phyloP scores from a whole-genome alignment of 1,140 invertebrate genomes.

The Solenopsis fugax region DNA sequence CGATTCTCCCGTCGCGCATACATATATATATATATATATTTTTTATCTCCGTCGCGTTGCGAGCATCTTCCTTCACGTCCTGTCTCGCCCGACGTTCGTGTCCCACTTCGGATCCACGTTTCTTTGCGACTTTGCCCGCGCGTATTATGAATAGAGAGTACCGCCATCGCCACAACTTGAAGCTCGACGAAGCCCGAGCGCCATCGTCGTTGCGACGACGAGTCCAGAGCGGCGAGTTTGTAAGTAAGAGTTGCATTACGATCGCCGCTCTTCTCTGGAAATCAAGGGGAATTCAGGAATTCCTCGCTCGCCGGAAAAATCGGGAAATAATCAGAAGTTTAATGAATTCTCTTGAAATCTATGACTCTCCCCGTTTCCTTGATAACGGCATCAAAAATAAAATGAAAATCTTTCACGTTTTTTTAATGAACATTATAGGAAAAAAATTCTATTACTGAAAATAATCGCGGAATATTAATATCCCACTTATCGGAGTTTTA shows the following conservation, averaged over 20 bases:
- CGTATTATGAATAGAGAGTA: constrained; percentile 53
- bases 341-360: neutral
- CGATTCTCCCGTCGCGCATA: constrained; percentile 56
- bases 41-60: constrained; percentile 52
- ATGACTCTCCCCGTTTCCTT: neutral
- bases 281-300: neutral
- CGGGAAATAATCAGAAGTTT: neutral
- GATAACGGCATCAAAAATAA: neutral
- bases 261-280: neutral
- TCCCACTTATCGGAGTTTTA: neutral
- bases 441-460: neutral
- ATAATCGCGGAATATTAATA: constrained; percentile 25
- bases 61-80: constrained; percentile 18
- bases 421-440: constrained; percentile 12
- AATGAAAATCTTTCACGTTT: constrained; percentile 9
- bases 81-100: neutral
- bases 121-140: neutral
- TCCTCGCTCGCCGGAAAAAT: neutral
- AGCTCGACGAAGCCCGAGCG: neutral
- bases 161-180: neutral
- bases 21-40: constrained; percentile 31
- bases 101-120: neutral
- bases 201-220: neutral
- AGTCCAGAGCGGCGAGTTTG: neutral
- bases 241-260: neutral